Conservation (phyloP, 2,113 vertebrate species). For the Charina bottae region DNA sequence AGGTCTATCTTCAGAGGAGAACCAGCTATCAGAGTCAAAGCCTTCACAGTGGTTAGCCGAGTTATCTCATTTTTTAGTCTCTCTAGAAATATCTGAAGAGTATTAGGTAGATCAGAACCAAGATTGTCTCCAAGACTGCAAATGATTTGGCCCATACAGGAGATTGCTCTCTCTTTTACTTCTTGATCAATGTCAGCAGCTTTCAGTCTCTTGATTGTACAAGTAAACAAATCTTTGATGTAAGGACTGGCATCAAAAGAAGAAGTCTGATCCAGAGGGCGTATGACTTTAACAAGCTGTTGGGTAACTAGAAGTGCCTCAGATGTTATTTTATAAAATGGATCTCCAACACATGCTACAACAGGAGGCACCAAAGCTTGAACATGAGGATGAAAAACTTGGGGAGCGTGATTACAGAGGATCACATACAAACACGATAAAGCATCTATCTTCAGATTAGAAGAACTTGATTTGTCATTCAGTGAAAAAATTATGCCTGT, state of each 20-base stretch:
- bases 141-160: constrained; percentile 99
- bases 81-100: constrained; percentile 95
- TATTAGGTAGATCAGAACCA: constrained; percentile 90
- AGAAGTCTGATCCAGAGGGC: constrained; percentile 90
- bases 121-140: constrained; percentile 96
- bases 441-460: constrained; percentile 97
- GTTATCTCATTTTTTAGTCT: constrained; percentile 98
- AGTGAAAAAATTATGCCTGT: constrained; percentile 97
- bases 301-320: constrained; percentile 97
- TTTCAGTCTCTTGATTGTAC: constrained; percentile 94
- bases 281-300: constrained; percentile 96
- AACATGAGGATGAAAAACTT: constrained; percentile 96
- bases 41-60: constrained; percentile 92
- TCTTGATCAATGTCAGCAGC: constrained; percentile 99
- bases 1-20: constrained; percentile 95
- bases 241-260: constrained; percentile 94
- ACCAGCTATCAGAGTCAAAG: constrained; percentile 94
- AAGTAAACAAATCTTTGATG: constrained; percentile 94
- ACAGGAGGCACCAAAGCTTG: constrained; percentile 94
- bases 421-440: constrained; percentile 95
- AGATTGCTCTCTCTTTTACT: constrained; percentile 97
- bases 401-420: constrained; percentile 94
- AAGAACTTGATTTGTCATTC: constrained; percentile 98
- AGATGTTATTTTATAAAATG: constrained; percentile 99
- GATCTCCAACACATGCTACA: constrained; percentile 96